These are phyloP conservation scores for Calyptomena viridis DNA, from an alignment of 2,113 vertebrate genomes.

Conservation along the genomic window DNA sequence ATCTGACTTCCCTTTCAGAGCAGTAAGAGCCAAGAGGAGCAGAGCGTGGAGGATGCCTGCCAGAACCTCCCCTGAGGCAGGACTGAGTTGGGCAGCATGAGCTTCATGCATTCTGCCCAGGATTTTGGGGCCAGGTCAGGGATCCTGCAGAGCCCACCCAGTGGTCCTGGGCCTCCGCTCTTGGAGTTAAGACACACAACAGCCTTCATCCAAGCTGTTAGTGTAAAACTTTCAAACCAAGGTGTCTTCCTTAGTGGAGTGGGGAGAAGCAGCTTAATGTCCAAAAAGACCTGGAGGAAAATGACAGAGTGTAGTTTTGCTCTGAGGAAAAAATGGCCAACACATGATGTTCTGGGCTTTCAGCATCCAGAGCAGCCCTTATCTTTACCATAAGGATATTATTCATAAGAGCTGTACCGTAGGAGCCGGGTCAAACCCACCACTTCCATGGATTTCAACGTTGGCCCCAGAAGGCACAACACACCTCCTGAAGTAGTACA, in stretches of 20 bases:
- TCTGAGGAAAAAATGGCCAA: not conserved
- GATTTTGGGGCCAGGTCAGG: not conserved
- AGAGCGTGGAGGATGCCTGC: not conserved
- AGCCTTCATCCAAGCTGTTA: not conserved
- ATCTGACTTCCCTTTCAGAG: not conserved
- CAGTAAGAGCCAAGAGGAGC: not conserved
- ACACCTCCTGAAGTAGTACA: not conserved
- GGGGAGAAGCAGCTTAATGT: not conserved
- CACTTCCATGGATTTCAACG: not conserved
- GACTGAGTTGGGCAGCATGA: not conserved
- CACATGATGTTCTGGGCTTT: accelerated
- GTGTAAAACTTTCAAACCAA: not conserved
- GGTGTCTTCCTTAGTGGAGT: not conserved
- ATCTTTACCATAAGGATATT: not conserved
- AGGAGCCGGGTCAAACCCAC: not conserved
- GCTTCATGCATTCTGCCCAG: not conserved
- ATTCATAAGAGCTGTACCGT: not conserved
- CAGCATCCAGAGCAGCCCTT: not conserved
- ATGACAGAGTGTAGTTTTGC: not conserved
- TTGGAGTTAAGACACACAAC: not conserved
- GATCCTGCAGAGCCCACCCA: not conserved
- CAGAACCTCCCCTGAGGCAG: not conserved
- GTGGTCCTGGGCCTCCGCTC: accelerated
- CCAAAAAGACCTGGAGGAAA: not conserved
- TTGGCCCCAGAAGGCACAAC: not conserved